Evolutionary conservation across 2,797 vertebrate species (phyloP), one percentile per base, ranked within the genome.

Genomic region (Clarias platycephalus): DNA sequence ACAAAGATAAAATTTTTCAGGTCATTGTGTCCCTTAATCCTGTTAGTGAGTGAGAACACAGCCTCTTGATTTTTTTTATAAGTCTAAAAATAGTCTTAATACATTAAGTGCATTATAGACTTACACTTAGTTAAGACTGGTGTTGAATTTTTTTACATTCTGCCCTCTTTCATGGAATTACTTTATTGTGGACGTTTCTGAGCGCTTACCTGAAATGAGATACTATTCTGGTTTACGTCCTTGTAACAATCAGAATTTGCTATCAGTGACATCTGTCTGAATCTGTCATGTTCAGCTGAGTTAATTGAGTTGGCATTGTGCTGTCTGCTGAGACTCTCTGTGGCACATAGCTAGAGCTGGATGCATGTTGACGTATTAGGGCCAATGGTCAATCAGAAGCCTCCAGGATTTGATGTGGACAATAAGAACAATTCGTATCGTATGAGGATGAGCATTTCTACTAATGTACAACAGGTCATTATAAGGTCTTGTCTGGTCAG

Each of bases 241-340:
- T 37, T 78, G 72, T 81, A 74, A 6, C 76, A 63, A 70, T 79
- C 28, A 71, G 62, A 80, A 24, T 57, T 53, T 68, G 57, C 15
- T 37, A 53, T 66, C 28, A 67, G 66, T 49, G 70, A 80, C 83
- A 88, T 82, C 83, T 87, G 88, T 86, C 82, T 74, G 37, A 82
- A 80, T 84, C 64, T 58, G 28, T 37, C 20, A 40, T 79, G 62
- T 72, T 74, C 86, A 55, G 81, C 63, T 28, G 85, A 57, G 83
- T 90, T 88, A 91, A 89, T n/a, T 1, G 86, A 90, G 84, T 79
- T 93, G 93, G 89, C 93, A 93, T 86, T 90, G 87, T 88, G 89
- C 92, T 90, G 89, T 80, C 88, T 67, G 71, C 85, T 58, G 82
- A 88, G 88, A 85, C 91, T 90, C 86, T 90, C 83, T 68, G 71